A percentile compares a stretch with the other conserved stretches of the same genome.
Evolutionary conservation across 1,140 invertebrate genomes (phyloP).

Genomic region (Ctenoplectra terminalis): DNA sequence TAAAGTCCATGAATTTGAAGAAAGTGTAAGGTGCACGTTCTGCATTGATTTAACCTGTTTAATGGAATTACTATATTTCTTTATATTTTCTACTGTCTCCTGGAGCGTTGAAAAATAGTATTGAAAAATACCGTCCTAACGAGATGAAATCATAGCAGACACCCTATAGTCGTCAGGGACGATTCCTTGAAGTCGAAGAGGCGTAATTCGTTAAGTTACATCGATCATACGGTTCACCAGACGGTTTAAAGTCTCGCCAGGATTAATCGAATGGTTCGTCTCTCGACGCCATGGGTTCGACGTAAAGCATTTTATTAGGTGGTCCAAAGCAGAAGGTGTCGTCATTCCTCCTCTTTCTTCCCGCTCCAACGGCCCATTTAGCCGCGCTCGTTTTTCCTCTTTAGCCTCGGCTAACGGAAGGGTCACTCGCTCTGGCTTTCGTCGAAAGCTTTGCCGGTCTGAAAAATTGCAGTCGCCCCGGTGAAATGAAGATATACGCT

Average conservation of each 20-base stretch:
- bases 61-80: too few species aligned
- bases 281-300: constrained; percentile 8
- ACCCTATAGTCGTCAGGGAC: too few species aligned
- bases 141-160: too few species aligned
- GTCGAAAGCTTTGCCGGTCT: constrained; percentile 20
- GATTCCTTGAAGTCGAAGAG: background rate
- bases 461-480: background rate
- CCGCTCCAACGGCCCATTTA: constrained; percentile 1
- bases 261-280: constrained; percentile 41
- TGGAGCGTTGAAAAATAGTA: too few species aligned
- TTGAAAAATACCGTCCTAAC: too few species aligned
- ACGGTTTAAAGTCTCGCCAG: background rate
- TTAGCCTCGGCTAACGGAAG: background rate
- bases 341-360: background rate
- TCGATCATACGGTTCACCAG: constrained; percentile 30
- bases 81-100: too few species aligned
- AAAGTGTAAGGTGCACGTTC: too few species aligned
- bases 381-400: constrained; percentile 38
- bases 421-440: background rate
- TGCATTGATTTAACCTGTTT: too few species aligned
- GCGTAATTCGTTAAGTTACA: constrained; percentile 54
- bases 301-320: constrained; percentile 40
- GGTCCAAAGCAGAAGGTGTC: background rate
- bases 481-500: constrained; percentile 31
- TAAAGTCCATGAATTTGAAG: background rate